These are phyloP conservation scores for Myopa testacea DNA, from an alignment of 2,888 invertebrate species.

Conservation along the genomic window DNA sequence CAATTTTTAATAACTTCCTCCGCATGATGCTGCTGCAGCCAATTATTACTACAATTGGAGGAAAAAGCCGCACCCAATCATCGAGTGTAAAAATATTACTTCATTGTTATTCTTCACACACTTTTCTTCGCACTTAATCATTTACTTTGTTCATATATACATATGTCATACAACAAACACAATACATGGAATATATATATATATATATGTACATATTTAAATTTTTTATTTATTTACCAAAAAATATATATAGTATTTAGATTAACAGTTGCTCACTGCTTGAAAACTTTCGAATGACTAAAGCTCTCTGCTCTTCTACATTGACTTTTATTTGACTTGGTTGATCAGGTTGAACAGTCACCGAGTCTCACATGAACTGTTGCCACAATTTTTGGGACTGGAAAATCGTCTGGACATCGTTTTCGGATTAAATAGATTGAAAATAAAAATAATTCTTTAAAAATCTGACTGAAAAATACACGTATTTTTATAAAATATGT, in stretches of 20 bases:
- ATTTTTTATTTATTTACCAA: slow-evolving; percentile 48
- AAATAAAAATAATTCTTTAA: background rate
- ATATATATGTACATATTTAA: slow-evolving; percentile 33
- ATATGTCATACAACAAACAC: background rate
- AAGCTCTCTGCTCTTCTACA: slow-evolving; percentile 48
- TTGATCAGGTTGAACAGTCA: background rate
- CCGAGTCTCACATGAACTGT: background rate
- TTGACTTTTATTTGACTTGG: slow-evolving; percentile 50
- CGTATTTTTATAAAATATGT: no score
- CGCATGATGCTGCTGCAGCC: background rate
- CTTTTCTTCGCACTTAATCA: slow-evolving; percentile 15
- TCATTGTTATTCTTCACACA: background rate
- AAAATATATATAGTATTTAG: slow-evolving; percentile 33
- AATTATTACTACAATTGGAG: background rate
- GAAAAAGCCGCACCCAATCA: slow-evolving; percentile 31
- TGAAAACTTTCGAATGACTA: slow-evolving; percentile 55
- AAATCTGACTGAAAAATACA: no score
- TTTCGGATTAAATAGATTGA: background rate
- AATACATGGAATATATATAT: background rate
- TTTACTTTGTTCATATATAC: slow-evolving; percentile 11
- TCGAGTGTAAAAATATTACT: background rate
- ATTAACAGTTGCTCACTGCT: slow-evolving; percentile 41
- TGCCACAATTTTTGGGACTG: background rate
- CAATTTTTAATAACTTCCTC: background rate
- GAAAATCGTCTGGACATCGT: background rate